Base-by-base conservation (phyloP, 92 coral and sea anemone species). In the Epizoanthus illoricatus region DNA sequence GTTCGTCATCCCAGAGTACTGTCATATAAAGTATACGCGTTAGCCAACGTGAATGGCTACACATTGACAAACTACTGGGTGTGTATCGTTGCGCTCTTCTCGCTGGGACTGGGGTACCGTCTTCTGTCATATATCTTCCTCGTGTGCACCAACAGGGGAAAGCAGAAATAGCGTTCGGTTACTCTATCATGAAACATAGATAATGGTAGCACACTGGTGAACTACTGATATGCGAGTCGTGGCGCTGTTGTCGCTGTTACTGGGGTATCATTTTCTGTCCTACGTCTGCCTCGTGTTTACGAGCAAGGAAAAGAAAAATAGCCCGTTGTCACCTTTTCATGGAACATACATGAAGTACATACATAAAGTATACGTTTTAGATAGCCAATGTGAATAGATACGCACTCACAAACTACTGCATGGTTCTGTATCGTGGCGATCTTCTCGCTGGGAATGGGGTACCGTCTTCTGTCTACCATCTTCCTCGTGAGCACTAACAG, bases 131-230 rank as follows among this genome's bases (percentile, higher is more conserved):
- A 87, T 81, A 0, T 87, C 66, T 92, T 87, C 86, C 64, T 92
- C 76, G 87, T 92, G n/a, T 87, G 90, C 55, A 89, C 90, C 2
- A 92, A 92, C 59, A 88, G 97, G 16, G 91, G 91, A 36, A 90
- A 92, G 47, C 97, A 92, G 36, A 28, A 28, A 28, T 28, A 28
- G 36, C 36, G 2, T 28, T 0, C 2, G 36, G 36, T 28, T 28
- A 28, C 36, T 28, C 36, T 28, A 28, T 28, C 36, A 28, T 28
- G 36, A 2, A 1, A 28, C 36, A 28, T 28, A 28, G 36, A 28
- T 28, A 92, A 90, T 65, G 93, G 92, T 19, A 87, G 85, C 54
- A 84, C 88, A 7, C 76, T 92, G 79, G 59, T 81, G 11, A 90
- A 88, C 79, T 92, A 79, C 73, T 24, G 82, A 69, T 28, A 52